Percentiles rank a stretch among this genome's conserved stretches.
These are phyloP conservation scores for Ceyx erithaca DNA, from an alignment of 2,797 vertebrate species.

Conservation along the genomic window DNA sequence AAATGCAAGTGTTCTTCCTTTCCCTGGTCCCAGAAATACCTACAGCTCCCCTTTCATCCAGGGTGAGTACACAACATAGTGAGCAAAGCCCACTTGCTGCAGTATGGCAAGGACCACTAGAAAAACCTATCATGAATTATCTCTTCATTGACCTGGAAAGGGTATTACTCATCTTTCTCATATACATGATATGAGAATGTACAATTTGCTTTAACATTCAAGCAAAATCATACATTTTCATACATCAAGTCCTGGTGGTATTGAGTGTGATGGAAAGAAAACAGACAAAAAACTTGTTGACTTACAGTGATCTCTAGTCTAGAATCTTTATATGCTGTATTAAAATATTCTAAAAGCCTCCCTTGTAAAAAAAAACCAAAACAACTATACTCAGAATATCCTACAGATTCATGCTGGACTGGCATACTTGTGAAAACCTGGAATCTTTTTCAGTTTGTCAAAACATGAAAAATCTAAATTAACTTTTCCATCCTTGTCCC, in stretches of 20 bases:
- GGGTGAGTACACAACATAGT: not conserved
- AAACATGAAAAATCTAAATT: not conserved
- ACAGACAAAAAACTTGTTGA: not conserved
- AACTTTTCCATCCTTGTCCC: not conserved
- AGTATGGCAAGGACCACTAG: not conserved
- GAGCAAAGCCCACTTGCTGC: not conserved
- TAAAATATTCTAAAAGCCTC: conserved; percentile 15
- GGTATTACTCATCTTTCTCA: not conserved
- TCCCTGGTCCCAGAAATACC: conserved; percentile 6
- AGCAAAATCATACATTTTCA: conserved; percentile 20
- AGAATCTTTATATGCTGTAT: not conserved
- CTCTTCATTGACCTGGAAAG: conserved; percentile 38
- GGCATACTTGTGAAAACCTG: not conserved
- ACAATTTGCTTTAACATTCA: conserved; percentile 8
- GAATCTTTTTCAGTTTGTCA: not conserved
- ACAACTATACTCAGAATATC: not conserved
- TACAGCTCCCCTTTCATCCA: not conserved
- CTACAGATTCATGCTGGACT: not conserved
- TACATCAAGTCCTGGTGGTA: not conserved
- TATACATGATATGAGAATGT: conserved; percentile 18
- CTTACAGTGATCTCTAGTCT: not conserved
- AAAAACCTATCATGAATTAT: conserved; percentile 19
- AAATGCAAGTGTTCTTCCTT: conserved; percentile 41
- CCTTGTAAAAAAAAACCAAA: not conserved
- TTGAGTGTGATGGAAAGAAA: not conserved